Evolutionary conservation across 1,140 invertebrate species (phyloP), one percentile per base, ranked within the genome.

Genomic region (Eulimnadia texana): DNA sequence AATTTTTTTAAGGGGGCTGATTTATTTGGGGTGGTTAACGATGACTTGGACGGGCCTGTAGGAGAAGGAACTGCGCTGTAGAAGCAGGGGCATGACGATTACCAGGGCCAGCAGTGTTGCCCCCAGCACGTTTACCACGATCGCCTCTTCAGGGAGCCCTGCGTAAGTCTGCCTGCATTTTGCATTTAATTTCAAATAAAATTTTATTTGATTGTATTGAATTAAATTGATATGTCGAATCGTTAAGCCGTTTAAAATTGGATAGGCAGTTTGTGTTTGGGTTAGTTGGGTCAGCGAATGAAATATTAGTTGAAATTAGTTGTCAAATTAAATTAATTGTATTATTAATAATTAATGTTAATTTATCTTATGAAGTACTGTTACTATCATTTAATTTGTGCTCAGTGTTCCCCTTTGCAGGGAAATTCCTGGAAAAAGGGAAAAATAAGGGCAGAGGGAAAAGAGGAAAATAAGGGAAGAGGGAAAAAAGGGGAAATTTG

Each of bases 81-180:
- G 68, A 58, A 76, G 72, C 67, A 78, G 78, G 10, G 72, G 71
- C 49, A 76, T 68, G 19, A 76, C 63, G 65, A 78, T 73, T 42
- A 68, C 69, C 23, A 72, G 60, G 29, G 70, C 70, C 25, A 74
- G 69, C 24, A 78, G 65, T 33, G 69, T 70, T 60, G 72, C 70
- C 6, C 70, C 75, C 57, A 77, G 67, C 3, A 69, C 68, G 63
- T 78, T 78, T 33, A 78, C 66, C n/a, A 76, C 65, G 27, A 77
- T 66, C 24, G 68, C 69, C 66, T 76, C 72, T 50, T 72, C 68
- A 49, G 61, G 58, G 47, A 72, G 66, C 24, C 68, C 64, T 42
- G 62, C 64, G 62, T 74, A 73, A 49, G 66, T 57, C 2, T 62
- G 28, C 60, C 61, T 66, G 23, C 57, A 54, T 28, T 29, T 28